Percentiles rank a stretch among this genome's conserved stretches.
Evolutionary conservation across 2,113 vertebrate species (phyloP).

Genomic region (Oryzias javanicus): DNA sequence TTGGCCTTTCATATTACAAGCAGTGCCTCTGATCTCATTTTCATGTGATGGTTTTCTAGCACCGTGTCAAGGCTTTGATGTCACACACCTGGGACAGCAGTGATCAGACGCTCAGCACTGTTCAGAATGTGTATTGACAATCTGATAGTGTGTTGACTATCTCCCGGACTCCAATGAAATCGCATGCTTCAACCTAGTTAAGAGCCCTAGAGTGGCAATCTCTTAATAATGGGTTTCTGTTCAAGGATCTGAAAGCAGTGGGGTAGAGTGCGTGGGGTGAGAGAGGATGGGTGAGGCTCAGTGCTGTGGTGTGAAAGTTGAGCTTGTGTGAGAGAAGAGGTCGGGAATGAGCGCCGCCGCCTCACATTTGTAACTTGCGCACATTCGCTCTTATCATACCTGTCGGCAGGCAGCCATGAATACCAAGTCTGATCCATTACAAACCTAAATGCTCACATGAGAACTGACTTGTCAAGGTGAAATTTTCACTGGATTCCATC

Average conservation of each 20-base stretch:
- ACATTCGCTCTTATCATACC: conserved; percentile 42
- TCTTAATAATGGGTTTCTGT: conserved; percentile 60
- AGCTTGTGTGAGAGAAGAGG: conserved; percentile 46
- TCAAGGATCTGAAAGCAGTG: conserved; percentile 51
- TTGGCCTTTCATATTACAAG: conserved; percentile 23
- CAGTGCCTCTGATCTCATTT: conserved; percentile 4
- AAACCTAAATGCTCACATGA: conserved; percentile 45
- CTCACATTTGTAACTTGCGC: conserved; percentile 44
- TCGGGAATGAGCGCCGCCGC: conserved; percentile 28
- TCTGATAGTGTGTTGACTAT: conserved; percentile 47
- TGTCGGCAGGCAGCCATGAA: conserved; percentile 33
- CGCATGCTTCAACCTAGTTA: conserved; percentile 54
- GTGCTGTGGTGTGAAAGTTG: conserved; percentile 57
- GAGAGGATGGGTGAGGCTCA: no score
- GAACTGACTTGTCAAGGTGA: conserved; percentile 44
- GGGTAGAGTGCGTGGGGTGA: no score
- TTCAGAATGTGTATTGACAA: conserved; percentile 45
- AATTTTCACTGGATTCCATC: conserved; percentile 12
- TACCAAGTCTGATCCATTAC: conserved; percentile 43
- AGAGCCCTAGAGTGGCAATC: conserved; percentile 51
- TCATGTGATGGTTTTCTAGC: background rate
- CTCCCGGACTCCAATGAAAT: conserved; percentile 46
- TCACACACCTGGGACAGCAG: conserved; percentile 12
- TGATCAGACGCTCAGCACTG: conserved; percentile 27
- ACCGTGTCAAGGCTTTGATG: conserved; percentile 10